phyloP scores from a whole-genome alignment of 2,888 invertebrate species.

The Nematopogon swammerdamellus region DNA sequence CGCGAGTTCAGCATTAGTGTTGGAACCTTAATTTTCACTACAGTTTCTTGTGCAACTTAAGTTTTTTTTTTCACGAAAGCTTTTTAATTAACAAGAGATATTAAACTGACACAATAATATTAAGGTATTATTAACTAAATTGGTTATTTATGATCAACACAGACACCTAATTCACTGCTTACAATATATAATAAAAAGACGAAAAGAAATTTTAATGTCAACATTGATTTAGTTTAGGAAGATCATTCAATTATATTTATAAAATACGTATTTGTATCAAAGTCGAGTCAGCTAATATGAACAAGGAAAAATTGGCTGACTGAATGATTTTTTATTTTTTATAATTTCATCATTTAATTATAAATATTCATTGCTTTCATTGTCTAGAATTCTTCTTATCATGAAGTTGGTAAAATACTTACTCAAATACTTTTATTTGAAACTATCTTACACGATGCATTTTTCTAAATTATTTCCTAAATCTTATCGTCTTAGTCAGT shows the following conservation, averaged over 20 bases:
- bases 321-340: slow-evolving; percentile 22
- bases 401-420: slow-evolving; percentile 53
- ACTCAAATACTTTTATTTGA: slow-evolving; percentile 47
- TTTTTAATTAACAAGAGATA: slow-evolving; percentile 42
- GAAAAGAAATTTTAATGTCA: slow-evolving; percentile 46
- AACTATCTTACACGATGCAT: slow-evolving; percentile 36
- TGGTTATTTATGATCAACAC: slow-evolving; percentile 46
- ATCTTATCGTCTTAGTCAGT: slow-evolving; percentile 31
- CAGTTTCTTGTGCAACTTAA: slow-evolving; percentile 51
- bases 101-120: slow-evolving; percentile 53
- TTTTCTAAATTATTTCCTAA: slow-evolving; percentile 41
- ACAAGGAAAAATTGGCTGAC: slow-evolving; percentile 42
- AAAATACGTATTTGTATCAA: slow-evolving; percentile 55
- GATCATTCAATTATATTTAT: slow-evolving; percentile 21
- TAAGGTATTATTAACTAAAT: slow-evolving; percentile 53
- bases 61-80: slow-evolving; percentile 47
- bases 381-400: slow-evolving; percentile 38
- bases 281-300: slow-evolving; percentile 46
- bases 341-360: slow-evolving; percentile 34
- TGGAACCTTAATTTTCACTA: slow-evolving; percentile 34
- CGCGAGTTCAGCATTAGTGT: slow-evolving; percentile 24
- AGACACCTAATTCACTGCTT: slow-evolving; percentile 43
- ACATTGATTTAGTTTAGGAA: slow-evolving; percentile 1
- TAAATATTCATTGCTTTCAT: slow-evolving; percentile 53
- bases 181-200: slow-evolving; percentile 44